phyloP scores from a whole-genome alignment of 1,140 invertebrate genomes.

The Marisa cornuarietis region DNA sequence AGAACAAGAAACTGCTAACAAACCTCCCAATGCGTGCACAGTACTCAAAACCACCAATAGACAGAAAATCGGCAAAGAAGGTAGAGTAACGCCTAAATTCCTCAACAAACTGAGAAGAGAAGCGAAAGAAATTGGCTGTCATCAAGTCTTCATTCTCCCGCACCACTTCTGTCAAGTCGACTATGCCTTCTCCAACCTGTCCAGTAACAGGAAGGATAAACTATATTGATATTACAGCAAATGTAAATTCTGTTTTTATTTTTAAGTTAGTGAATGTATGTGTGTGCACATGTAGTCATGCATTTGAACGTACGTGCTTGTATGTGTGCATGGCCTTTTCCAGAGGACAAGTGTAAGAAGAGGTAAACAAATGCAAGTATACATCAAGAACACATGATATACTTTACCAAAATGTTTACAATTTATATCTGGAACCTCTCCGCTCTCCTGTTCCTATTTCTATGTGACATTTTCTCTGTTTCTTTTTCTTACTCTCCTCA shows the following conservation, averaged over 20 bases:
- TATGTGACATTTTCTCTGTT: no score
- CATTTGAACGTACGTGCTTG: no score
- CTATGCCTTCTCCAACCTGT: constrained; percentile 67
- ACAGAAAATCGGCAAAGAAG: constrained; percentile 78
- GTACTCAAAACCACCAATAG: constrained; percentile 76
- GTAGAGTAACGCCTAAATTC: constrained; percentile 80
- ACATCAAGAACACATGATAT: no score
- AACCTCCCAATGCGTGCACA: constrained; percentile 67
- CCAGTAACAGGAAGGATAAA: constrained; percentile 10
- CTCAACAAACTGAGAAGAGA: constrained; percentile 77
- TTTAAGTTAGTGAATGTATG: background rate
- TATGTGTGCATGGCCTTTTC: no score
- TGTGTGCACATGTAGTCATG: background rate
- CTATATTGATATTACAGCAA: no score
- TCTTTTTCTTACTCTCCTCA: no score
- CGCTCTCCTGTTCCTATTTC: no score
- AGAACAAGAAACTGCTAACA: constrained; percentile 31
- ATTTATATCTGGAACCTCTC: no score
- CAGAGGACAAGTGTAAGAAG: no score
- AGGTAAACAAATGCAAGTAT: no score
- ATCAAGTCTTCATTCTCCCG: constrained; percentile 73
- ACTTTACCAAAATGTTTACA: no score
- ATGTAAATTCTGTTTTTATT: background rate
- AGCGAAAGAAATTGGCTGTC: constrained; percentile 75
- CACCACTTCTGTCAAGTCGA: constrained; percentile 77